phyloP scores from a whole-genome alignment of 1,140 invertebrate species.

The Uloborus diversus region DNA sequence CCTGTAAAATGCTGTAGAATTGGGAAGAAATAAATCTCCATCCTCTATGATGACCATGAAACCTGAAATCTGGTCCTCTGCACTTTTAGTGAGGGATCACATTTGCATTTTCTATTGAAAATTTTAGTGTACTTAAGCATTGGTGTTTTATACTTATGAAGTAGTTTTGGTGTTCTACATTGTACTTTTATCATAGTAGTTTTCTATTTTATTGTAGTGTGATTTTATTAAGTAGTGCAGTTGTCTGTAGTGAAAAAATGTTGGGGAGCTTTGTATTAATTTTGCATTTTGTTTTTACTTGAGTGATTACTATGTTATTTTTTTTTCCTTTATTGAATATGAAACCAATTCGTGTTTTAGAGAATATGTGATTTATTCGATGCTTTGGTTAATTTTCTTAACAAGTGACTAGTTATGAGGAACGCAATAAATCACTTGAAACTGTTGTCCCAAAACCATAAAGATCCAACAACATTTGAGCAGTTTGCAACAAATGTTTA shows the following conservation, averaged over 20 bases:
- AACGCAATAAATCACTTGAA: conserved; percentile 85
- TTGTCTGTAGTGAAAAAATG: too few relatives aligned
- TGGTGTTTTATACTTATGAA: background rate
- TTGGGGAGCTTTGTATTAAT: background rate
- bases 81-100: too few relatives aligned
- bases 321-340: background rate
- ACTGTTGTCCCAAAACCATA: conserved; percentile 89
- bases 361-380: background rate
- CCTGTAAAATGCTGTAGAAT: too few relatives aligned
- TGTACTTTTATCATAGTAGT: too few relatives aligned
- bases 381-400: background rate
- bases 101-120: background rate
- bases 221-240: too few relatives aligned
- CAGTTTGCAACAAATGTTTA: conserved; percentile 87
- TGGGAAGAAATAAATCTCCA: too few relatives aligned
- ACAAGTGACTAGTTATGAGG: conserved; percentile 74
- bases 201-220: too few relatives aligned
- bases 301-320: background rate
- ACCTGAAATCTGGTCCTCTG: too few relatives aligned
- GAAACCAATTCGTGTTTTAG: background rate
- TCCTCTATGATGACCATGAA: too few relatives aligned
- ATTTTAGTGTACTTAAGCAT: background rate
- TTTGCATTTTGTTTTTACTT: background rate
- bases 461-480: conserved; percentile 90
- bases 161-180: background rate